phyloP scores from a whole-genome alignment of 2,113 vertebrate species.

The Dolichotis patagonum region DNA sequence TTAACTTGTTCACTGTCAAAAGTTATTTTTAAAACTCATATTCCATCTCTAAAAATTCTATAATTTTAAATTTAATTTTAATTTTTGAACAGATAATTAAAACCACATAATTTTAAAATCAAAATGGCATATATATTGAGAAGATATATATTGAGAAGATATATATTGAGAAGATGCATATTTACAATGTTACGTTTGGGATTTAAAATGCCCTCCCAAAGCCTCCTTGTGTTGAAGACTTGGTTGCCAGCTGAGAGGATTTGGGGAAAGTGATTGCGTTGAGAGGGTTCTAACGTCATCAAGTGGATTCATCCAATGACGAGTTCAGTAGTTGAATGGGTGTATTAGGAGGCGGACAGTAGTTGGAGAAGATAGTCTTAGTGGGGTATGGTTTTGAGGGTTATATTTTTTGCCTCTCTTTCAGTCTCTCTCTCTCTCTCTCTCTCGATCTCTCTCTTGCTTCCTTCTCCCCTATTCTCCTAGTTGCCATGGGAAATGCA shows the following conservation, averaged over 20 bases:
- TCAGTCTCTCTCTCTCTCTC: neutral
- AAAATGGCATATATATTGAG: neutral
- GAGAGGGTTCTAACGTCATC: neutral
- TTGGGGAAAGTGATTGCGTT: neutral
- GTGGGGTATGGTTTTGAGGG: neutral
- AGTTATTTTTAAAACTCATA: neutral
- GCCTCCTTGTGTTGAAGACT: neutral
- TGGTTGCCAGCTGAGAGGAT: neutral
- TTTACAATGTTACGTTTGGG: neutral
- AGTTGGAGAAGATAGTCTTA: neutral
- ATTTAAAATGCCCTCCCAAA: neutral
- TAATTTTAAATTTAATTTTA: neutral
- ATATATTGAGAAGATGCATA: neutral
- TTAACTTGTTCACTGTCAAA: neutral
- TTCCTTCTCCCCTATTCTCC: neutral
- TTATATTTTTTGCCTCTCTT: neutral
- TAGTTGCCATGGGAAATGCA: neutral
- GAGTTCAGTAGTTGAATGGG: neutral
- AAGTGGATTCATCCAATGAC: neutral
- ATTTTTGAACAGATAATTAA: neutral
- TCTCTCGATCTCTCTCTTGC: neutral
- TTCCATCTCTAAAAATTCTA: neutral
- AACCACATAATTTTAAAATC: neutral
- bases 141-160: neutral
- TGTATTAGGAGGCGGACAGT: neutral